These are phyloP conservation scores for Channallabes apus DNA, from an alignment of 2,797 vertebrate species.

Conservation along the genomic window DNA sequence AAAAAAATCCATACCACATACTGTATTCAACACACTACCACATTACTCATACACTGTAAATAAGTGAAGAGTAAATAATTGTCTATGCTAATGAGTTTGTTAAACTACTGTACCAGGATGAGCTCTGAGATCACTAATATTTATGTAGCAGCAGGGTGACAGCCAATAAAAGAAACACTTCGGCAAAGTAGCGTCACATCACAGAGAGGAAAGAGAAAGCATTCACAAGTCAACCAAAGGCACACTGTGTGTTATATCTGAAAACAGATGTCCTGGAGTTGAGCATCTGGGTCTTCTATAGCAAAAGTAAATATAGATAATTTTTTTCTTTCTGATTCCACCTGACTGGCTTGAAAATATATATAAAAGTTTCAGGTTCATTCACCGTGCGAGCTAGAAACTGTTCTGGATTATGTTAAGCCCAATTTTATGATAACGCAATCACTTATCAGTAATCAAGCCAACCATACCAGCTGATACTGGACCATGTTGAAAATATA, in stretches of 20 bases:
- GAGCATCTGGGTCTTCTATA: neutral
- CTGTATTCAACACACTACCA: neutral
- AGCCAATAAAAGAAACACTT: neutral
- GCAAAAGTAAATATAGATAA: neutral
- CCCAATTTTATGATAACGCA: neutral
- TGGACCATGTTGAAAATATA: neutral
- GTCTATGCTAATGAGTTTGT: constrained; percentile 1
- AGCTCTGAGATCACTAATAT: neutral
- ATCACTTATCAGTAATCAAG: neutral
- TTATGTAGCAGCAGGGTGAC: constrained; percentile 17
- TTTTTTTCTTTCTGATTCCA: neutral
- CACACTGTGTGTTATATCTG: neutral
- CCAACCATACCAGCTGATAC: neutral
- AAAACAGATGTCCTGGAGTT: neutral
- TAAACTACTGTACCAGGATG: neutral
- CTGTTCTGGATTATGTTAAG: neutral
- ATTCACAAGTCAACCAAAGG: constrained; percentile 9
- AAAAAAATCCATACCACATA: neutral
- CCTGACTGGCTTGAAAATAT: neutral
- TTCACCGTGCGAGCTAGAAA: neutral
- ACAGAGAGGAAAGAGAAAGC: neutral
- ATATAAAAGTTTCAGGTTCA: neutral
- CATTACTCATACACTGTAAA: neutral
- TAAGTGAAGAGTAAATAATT: neutral
- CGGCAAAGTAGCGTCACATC: neutral